A percentile compares a stretch with the other conserved stretches of the same genome.
Conservation (phyloP, 2,797 vertebrate genomes). For the Cirrhinus mrigala region DNA sequence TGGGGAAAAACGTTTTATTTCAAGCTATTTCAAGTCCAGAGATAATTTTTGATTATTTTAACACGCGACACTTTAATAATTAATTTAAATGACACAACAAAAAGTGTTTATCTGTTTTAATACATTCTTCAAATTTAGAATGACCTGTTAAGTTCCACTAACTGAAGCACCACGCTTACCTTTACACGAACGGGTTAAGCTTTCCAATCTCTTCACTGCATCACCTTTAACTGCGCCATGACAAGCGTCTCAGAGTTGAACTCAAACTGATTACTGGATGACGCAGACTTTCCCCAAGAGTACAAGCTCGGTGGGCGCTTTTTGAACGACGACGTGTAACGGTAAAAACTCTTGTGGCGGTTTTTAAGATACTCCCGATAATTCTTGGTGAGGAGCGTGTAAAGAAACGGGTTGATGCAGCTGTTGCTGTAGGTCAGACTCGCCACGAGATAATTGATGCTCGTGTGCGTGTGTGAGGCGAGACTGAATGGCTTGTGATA, state of each 20-base stretch:
- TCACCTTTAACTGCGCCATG: slow-evolving; percentile 85
- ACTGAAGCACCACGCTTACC: slow-evolving; percentile 13
- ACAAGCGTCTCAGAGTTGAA: slow-evolving; percentile 85
- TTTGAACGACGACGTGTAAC: slow-evolving; percentile 90
- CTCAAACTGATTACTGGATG: slow-evolving; percentile 89
- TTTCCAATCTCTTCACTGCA: slow-evolving; percentile 31
- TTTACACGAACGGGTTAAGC: slow-evolving; percentile 19
- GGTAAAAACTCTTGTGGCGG: slow-evolving; percentile 87
- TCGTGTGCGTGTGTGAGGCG: slow-evolving; percentile 86
- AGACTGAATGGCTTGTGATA: slow-evolving; percentile 84
- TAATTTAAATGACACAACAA: background rate
- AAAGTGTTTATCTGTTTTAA: background rate
- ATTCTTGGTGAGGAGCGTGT: slow-evolving; percentile 86
- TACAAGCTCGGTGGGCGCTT: slow-evolving; percentile 87
- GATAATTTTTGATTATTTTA: too few species aligned
- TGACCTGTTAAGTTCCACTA: background rate
- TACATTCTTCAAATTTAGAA: background rate
- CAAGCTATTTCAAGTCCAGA: background rate
- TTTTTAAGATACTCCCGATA: slow-evolving; percentile 87
- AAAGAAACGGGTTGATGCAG: slow-evolving; percentile 87
- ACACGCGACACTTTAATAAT: too few species aligned
- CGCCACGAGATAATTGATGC: slow-evolving; percentile 92
- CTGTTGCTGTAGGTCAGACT: slow-evolving; percentile 88
- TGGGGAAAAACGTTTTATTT: too few species aligned
- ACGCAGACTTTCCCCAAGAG: slow-evolving; percentile 87